These are phyloP conservation scores for Antennarius striatus DNA, from an alignment of 2,113 vertebrate species.

Conservation along the genomic window DNA sequence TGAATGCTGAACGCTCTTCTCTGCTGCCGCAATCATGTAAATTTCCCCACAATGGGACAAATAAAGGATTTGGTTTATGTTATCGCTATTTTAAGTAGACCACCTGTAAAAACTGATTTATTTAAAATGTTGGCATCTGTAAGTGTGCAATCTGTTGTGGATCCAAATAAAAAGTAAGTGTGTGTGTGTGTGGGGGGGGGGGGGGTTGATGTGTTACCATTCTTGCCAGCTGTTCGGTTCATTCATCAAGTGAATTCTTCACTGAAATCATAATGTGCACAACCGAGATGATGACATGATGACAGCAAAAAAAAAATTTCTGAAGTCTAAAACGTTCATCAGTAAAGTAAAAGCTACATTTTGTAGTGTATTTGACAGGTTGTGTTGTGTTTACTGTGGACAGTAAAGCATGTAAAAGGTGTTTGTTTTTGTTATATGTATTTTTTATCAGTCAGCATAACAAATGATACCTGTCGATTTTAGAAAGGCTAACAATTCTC, in stretches of 20 bases:
- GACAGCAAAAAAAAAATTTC: slow-evolving; percentile 1
- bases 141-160: too few species aligned
- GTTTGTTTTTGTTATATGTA: too few species aligned
- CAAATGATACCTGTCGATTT: slow-evolving; percentile 24
- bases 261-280: background rate
- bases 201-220: background rate
- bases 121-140: too few species aligned
- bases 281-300: slow-evolving; percentile 5
- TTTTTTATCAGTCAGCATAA: background rate
- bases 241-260: slow-evolving; percentile 11
- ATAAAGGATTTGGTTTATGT: too few species aligned
- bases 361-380: background rate
- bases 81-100: too few species aligned
- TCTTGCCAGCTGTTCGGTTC: background rate
- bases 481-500: background rate
- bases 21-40: too few species aligned
- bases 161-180: too few species aligned
- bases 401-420: slow-evolving; percentile 8
- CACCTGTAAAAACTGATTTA: too few species aligned
- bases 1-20: too few species aligned
- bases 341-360: background rate
- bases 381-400: background rate
- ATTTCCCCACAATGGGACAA: too few species aligned
- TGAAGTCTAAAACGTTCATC: too few species aligned
- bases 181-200: background rate